These are phyloP conservation scores for Cephus nigrinus DNA, from an alignment of 2,888 invertebrate species.

Conservation along the genomic window DNA sequence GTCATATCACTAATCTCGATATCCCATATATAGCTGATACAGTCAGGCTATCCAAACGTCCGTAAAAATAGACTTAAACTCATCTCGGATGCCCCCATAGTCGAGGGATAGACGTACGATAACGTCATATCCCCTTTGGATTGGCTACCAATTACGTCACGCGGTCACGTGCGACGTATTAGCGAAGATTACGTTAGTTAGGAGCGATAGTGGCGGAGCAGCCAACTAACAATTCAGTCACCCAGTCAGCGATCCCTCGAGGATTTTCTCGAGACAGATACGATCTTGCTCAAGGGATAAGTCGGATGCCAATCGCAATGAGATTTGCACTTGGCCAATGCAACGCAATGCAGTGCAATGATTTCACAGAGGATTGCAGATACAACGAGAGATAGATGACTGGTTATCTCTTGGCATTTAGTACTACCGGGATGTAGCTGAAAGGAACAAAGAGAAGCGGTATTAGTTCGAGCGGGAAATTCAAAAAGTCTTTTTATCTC, in stretches of 20 bases:
- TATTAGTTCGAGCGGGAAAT: neutral
- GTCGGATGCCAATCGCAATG: conserved; percentile 41
- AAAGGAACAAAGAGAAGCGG: neutral
- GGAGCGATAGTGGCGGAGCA: conserved; percentile 26
- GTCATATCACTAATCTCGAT: neutral
- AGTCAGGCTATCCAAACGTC: conserved; percentile 37
- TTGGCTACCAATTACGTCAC: conserved; percentile 39
- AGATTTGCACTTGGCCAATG: conserved; percentile 23
- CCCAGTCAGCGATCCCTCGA: conserved; percentile 6
- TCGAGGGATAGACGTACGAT: conserved; percentile 31
- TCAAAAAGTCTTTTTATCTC: neutral
- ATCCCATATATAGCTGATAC: neutral
- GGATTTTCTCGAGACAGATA: conserved; percentile 17
- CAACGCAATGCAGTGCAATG: conserved; percentile 10
- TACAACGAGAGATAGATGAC: conserved; percentile 18
- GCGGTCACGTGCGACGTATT: conserved; percentile 54
- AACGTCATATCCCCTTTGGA: conserved; percentile 29
- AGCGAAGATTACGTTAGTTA: conserved; percentile 50
- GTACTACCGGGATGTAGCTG: neutral
- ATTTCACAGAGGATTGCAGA: conserved; percentile 17
- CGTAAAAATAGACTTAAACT: conserved; percentile 28
- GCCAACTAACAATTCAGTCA: conserved; percentile 23
- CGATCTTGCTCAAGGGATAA: conserved; percentile 16
- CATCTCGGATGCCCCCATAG: neutral
- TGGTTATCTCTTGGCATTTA: neutral